phyloP scores from a whole-genome alignment of 2,888 invertebrate genomes.

The Drosophila borealis region DNA sequence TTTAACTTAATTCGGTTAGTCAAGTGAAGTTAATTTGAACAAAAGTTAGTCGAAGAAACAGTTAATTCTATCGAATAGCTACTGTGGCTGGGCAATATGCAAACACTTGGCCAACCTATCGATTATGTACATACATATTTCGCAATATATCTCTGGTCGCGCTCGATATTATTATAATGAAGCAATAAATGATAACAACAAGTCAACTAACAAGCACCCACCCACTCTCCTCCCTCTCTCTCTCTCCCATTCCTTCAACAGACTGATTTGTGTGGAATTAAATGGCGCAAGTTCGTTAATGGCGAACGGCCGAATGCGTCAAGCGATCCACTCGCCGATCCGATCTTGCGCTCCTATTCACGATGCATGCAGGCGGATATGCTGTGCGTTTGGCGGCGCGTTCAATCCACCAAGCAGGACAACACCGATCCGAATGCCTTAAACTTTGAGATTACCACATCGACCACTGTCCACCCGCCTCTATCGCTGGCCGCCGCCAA shows the following conservation, averaged over 20 bases:
- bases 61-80: not conserved
- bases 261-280: constrained; percentile 99
- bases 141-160: constrained; percentile 13
- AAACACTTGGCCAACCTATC: constrained; percentile 8
- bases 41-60: too few relatives aligned
- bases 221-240: not conserved
- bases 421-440: constrained; percentile 86
- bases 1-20: too few relatives aligned
- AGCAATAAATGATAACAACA: constrained; percentile 35
- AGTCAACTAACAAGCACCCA: not conserved
- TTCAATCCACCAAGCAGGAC: constrained; percentile 87
- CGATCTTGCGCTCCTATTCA: constrained; percentile 95
- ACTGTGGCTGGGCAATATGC: constrained; percentile 1
- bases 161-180: constrained; percentile 25
- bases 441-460: constrained; percentile 84
- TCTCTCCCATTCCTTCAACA: constrained; percentile 85
- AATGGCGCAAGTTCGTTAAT: constrained; percentile 97
- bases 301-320: constrained; percentile 87
- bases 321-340: constrained; percentile 93
- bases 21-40: too few relatives aligned
- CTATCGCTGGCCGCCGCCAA: constrained; percentile 94
- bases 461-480: constrained; percentile 88
- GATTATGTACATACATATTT: constrained; percentile 31
- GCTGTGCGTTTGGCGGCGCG: constrained; percentile 98
- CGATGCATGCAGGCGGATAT: constrained; percentile 97